phyloP scores from a whole-genome alignment of 2,888 invertebrate species.

The Pachydiplax longipennis region DNA sequence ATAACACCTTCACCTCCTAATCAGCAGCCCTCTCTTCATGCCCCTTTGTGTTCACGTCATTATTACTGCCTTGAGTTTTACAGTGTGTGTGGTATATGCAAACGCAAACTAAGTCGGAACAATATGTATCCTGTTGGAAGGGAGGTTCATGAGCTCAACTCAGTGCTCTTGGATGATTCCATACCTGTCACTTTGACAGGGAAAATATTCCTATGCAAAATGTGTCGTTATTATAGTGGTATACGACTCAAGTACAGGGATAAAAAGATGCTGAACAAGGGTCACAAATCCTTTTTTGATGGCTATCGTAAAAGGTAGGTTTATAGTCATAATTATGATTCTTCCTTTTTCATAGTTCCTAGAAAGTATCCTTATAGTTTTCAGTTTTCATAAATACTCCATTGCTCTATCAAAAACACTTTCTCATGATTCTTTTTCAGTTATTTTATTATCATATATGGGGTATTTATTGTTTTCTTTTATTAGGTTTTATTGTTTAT shows the following conservation, averaged over 20 bases:
- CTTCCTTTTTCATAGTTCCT: no score
- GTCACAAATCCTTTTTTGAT: constrained; percentile 65
- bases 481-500: no score
- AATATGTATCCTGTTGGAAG: constrained; percentile 71
- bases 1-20: background rate
- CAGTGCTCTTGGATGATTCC: constrained; percentile 66
- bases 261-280: constrained; percentile 55
- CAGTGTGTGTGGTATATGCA: constrained; percentile 79
- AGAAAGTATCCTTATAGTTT: no score
- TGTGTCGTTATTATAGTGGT: constrained; percentile 80
- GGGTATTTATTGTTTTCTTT: no score
- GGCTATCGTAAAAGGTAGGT: constrained; percentile 71
- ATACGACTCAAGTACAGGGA: constrained; percentile 69
- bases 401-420: no score
- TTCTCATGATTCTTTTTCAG: no score
- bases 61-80: constrained; percentile 75
- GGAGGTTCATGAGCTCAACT: constrained; percentile 64
- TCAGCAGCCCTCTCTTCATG: constrained; percentile 6
- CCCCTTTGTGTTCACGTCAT: constrained; percentile 75
- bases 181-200: constrained; percentile 74
- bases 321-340: no score
- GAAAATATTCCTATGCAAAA: constrained; percentile 80
- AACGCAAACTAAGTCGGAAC: constrained; percentile 76
- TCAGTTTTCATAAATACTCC: no score
- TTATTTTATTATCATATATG: no score